Base-by-base conservation (phyloP, 2,113 vertebrate genomes). In the Pipra filicauda region DNA sequence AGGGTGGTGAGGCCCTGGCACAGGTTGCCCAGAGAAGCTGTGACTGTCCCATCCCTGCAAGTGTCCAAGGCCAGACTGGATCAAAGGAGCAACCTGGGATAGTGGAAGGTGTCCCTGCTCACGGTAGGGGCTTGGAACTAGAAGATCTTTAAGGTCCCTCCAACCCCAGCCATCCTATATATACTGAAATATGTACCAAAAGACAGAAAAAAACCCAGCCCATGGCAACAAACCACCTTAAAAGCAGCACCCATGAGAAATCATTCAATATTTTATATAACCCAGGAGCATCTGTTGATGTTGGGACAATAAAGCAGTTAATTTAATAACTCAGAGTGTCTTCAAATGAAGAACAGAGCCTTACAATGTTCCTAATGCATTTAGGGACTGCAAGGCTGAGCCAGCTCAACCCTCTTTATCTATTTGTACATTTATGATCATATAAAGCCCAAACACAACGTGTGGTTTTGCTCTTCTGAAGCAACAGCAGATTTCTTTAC, bases 321-420 rank as follows among this genome's bases (percentile, higher is more conserved):
- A 91, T 90, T 76, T 71, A 66, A 96, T 94, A 85, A 67, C 52
- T 65, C 67, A 61, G 39, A 64, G 23, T 59, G 33, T 86, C 55
- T 90, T 71, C 65, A 62, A 41, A 39, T 26, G 69, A 69, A 70
- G 57, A 90, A 85, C 31, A 51, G 43, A 12, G 7, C 49, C 58
- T 88, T 91, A 84, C n/a, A 75, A 49, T 48, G 39, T 74, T 88
- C 80, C 48, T 90, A 83, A 86, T 52, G 23, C 13, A 55, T 71
- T 94, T 96, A 91, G 94, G 72, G 69, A 67, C 39, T 66, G 35
- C 6, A 67, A 61, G n/a, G 31, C 71, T 73, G 48, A 95, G 44
- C 48, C 62, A 84, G 55, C 37, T 84, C 57, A 85, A 70, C 16
- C 3, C 3, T 58, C 12, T 58, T 73, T 70, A 37, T 78, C 43